Conservation (phyloP, 2,888 invertebrate species). For the Iphiclides podalirius region DNA sequence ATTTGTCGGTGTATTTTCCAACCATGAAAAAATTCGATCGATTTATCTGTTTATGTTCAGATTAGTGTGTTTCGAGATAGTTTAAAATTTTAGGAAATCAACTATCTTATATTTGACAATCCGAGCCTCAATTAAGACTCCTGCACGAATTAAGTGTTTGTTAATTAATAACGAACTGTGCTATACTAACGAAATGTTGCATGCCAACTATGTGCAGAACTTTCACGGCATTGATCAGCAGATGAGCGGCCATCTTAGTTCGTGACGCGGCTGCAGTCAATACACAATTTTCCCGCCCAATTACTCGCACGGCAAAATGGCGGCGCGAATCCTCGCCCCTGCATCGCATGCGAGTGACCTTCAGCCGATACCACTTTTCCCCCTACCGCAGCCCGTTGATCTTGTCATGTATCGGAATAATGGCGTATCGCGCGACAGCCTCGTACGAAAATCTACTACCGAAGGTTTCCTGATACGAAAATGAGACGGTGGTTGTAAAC, state of each 20-base stretch:
- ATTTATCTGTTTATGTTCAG: no score
- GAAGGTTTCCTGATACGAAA: neutral
- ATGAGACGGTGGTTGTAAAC: no score
- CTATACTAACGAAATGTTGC: slow-evolving; percentile 65
- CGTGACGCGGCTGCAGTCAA: neutral
- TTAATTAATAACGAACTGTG: neutral
- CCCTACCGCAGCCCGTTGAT: slow-evolving; percentile 7
- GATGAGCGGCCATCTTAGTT: slow-evolving; percentile 35
- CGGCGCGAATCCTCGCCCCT: slow-evolving; percentile 7
- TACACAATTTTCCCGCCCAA: neutral
- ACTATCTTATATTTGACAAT: no score
- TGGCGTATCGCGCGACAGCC: neutral
- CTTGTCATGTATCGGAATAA: slow-evolving; percentile 16
- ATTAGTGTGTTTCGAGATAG: no score
- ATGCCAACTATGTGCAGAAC: slow-evolving; percentile 60
- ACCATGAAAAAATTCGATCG: no score
- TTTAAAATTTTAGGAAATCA: no score
- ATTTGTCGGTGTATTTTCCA: no score
- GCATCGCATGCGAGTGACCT: slow-evolving; percentile 39
- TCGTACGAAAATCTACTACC: neutral
- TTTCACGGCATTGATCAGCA: slow-evolving; percentile 53
- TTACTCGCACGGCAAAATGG: neutral
- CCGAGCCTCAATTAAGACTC: no score
- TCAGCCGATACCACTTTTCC: slow-evolving; percentile 42
- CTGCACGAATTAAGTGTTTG: no score